Evolutionary conservation across 35 echinoderm and acorn worm species (phyloP).

Genomic region (Anneissia japonica): DNA sequence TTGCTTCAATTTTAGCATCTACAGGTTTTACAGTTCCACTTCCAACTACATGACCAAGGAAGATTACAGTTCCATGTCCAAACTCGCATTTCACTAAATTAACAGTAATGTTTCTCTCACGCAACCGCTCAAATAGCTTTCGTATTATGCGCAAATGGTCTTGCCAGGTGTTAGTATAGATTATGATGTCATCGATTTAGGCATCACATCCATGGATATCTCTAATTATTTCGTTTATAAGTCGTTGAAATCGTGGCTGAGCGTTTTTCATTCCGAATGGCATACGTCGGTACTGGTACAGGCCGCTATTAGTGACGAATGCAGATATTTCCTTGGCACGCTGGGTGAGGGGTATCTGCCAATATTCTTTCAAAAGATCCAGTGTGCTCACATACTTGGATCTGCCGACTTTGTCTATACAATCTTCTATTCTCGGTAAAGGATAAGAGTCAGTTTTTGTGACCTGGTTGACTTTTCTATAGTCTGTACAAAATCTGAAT

Average conservation of each 20-base stretch:
- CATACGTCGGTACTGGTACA: constrained; percentile 51
- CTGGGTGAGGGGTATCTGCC: constrained; percentile 39
- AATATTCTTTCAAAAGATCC: constrained; percentile 39
- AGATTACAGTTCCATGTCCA: constrained; percentile 30
- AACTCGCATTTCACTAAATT: constrained; percentile 44
- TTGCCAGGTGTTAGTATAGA: constrained; percentile 33
- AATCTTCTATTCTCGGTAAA: constrained; percentile 31
- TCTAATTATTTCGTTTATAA: constrained; percentile 23
- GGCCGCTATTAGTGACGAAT: constrained; percentile 38
- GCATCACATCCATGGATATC: constrained; percentile 13
- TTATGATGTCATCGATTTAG: constrained; percentile 60
- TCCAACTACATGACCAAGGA: constrained; percentile 45
- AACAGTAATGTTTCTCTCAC: constrained; percentile 33
- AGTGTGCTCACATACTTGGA: constrained; percentile 36
- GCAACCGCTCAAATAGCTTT: constrained; percentile 35
- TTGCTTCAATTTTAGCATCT: constrained; percentile 29
- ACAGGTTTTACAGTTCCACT: constrained; percentile 23
- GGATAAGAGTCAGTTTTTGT: constrained; percentile 44
- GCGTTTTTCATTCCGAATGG: constrained; percentile 77
- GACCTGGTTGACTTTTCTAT: constrained; percentile 53
- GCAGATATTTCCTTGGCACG: constrained; percentile 31
- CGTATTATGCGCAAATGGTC: constrained; percentile 19
- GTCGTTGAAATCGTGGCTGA: constrained; percentile 53
- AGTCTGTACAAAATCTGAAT: constrained; percentile 49
- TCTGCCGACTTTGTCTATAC: constrained; percentile 9